Percentiles rank a stretch among this genome's conserved stretches.
These are phyloP conservation scores for Leptoclinus maculatus DNA, from an alignment of 2,797 vertebrate species.

Conservation along the genomic window DNA sequence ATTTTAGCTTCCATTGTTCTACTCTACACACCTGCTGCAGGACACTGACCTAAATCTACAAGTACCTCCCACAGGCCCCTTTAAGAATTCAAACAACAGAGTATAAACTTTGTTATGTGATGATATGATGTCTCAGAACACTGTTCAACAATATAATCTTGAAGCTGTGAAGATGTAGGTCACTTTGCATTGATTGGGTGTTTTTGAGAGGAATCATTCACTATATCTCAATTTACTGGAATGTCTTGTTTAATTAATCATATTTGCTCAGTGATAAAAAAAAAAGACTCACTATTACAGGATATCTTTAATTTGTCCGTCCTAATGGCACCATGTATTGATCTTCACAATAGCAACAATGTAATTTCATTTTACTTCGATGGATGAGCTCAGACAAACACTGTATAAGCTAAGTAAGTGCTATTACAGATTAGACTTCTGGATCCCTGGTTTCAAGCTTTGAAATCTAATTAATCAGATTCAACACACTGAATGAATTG, in stretches of 20 bases:
- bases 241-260: neutral
- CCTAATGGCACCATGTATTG: conserved; percentile 4
- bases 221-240: neutral
- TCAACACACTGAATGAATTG: conserved; percentile 18
- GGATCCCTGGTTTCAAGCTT: conserved; percentile 50
- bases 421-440: conserved; percentile 50
- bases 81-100: neutral
- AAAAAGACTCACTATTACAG: neutral
- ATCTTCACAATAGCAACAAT: conserved; percentile 38
- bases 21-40: neutral
- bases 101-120: neutral
- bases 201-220: neutral
- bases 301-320: conserved; percentile 11
- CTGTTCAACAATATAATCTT: neutral
- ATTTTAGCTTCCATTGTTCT: neutral
- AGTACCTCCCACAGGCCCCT: neutral
- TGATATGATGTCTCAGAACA: neutral
- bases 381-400: conserved; percentile 40
- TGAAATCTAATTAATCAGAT: conserved; percentile 56
- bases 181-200: neutral
- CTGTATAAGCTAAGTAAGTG: conserved; percentile 36
- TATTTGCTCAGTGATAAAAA: no score
- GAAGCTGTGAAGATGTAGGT: neutral
- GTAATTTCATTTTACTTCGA: conserved; percentile 45
- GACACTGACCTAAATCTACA: neutral